A percentile compares a stretch with the other conserved stretches of the same genome.
These are phyloP conservation scores for Cassiopea xamachana DNA, from an alignment of 30 jellyfish, hydroid and myxozoan species.

Conservation along the genomic window DNA sequence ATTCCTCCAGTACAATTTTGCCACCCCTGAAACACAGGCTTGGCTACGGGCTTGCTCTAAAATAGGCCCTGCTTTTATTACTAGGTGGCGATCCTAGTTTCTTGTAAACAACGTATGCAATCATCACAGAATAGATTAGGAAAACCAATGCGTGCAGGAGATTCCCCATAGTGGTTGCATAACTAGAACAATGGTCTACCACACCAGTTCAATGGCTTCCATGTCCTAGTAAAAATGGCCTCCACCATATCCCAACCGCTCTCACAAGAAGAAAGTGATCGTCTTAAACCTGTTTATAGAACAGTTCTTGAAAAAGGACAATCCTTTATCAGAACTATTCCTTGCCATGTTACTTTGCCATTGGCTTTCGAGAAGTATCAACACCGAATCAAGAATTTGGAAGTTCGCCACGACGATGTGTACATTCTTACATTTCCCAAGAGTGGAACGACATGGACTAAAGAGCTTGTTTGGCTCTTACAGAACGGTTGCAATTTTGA, in stretches of 20 bases:
- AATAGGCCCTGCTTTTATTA: too few relatives aligned
- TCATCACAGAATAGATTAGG: too few relatives aligned
- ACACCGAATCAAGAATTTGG: not conserved
- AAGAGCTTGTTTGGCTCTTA: constrained; percentile 18
- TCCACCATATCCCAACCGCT: not conserved
- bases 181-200: too few relatives aligned
- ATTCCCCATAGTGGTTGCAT: too few relatives aligned
- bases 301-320: not conserved
- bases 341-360: constrained; percentile 23
- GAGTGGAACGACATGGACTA: constrained; percentile 52
- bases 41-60: too few relatives aligned
- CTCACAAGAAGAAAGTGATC: not conserved
- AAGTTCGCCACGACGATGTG: constrained; percentile 35
- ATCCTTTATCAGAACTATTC: constrained; percentile 19
- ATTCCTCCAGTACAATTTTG: too few relatives aligned
- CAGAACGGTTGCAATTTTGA: not conserved
- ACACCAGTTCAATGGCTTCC: too few relatives aligned
- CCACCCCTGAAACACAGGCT: too few relatives aligned
- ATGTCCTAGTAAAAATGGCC: not conserved
- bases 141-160: too few relatives aligned
- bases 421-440: constrained; percentile 8
- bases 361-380: constrained; percentile 11
- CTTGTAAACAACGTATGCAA: too few relatives aligned
- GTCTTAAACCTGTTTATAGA: not conserved
- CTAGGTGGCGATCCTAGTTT: too few relatives aligned